Percentiles rank a stretch among this genome's conserved stretches.
Evolutionary conservation across 1,140 invertebrate species (phyloP).

Genomic region (Coenobita brevimanus): DNA sequence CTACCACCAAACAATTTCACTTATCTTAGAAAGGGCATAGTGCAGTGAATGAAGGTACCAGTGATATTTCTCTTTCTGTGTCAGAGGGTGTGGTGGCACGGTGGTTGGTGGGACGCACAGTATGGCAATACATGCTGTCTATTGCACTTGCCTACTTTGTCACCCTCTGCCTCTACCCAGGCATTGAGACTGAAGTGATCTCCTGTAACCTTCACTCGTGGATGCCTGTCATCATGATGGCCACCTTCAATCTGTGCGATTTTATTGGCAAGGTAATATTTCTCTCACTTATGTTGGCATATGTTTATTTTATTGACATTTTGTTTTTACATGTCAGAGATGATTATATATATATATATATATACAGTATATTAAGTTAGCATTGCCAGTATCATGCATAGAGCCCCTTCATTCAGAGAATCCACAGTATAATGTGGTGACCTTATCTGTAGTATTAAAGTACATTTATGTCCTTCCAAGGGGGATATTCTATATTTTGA

Average conservation of each 20-base stretch:
- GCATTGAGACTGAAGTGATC: constrained; percentile 89
- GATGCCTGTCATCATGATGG: constrained; percentile 94
- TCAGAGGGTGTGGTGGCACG: constrained; percentile 82
- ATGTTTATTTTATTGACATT: no score
- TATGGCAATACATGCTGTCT: constrained; percentile 91
- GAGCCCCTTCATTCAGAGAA: no score
- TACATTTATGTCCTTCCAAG: no score
- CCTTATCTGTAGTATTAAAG: no score
- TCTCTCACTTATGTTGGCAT: neutral
- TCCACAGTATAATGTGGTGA: no score
- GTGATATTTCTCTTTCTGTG: constrained; percentile 68
- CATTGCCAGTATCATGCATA: no score
- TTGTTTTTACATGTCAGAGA: no score
- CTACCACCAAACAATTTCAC: neutral
- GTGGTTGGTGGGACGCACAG: constrained; percentile 84
- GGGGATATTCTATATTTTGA: no score
- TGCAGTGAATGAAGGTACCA: no score
- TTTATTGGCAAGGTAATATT: constrained; percentile 85
- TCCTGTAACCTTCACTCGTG: constrained; percentile 87
- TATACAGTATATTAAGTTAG: no score
- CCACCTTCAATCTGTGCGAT: constrained; percentile 89
- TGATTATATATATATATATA: no score
- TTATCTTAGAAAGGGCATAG: neutral
- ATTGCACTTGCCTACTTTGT: constrained; percentile 91
- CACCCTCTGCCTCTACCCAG: constrained; percentile 90